Conservation (phyloP, 2,113 vertebrate species). For the Tricholaema leucomelas region DNA sequence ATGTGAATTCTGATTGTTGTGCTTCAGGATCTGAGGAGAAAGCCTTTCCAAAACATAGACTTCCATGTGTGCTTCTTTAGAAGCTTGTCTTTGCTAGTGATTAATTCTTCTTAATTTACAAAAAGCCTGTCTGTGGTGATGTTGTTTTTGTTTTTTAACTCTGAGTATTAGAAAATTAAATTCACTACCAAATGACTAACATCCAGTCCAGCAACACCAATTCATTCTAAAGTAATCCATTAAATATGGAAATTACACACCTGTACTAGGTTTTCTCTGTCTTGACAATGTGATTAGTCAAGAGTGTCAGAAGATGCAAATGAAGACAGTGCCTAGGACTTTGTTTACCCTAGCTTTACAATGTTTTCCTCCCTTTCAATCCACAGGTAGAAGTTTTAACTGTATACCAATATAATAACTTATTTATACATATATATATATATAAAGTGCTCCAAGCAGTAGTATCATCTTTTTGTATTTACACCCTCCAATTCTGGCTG, state of each 20-base stretch:
- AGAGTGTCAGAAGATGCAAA: neutral
- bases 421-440: too few species aligned
- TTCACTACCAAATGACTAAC: neutral
- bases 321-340: neutral
- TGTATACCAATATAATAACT: neutral
- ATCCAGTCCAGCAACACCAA: neutral
- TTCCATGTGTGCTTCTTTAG: neutral
- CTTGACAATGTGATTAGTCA: neutral
- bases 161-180: neutral
- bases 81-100: neutral
- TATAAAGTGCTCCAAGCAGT: neutral
- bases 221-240: neutral
- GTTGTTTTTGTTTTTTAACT: neutral
- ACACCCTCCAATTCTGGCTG: neutral
- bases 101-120: neutral
- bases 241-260: neutral
- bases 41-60: neutral
- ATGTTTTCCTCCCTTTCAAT: neutral
- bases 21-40: neutral
- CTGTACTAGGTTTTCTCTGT: neutral
- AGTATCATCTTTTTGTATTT: neutral
- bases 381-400: neutral
- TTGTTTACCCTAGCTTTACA: neutral
- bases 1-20: neutral
- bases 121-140: neutral